Conservation (phyloP, 2,888 invertebrate genomes). For the Ectemnius cavifrons region DNA sequence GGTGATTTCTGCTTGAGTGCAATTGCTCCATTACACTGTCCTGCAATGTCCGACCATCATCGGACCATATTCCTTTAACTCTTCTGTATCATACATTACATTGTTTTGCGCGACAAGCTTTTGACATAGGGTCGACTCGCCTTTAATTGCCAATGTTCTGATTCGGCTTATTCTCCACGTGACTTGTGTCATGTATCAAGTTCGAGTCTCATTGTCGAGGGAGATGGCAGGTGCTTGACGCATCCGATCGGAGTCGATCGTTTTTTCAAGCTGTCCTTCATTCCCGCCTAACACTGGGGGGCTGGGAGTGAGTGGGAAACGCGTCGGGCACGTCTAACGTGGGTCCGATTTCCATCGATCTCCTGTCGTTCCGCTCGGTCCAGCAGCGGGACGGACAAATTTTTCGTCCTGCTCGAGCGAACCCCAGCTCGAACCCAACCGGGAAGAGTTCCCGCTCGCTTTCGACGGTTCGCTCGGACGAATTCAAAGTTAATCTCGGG, state of each 20-base stretch:
- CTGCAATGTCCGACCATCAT: too few species aligned
- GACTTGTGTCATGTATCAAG: constrained; percentile 10
- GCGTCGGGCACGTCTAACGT: constrained; percentile 37
- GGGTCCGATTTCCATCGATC: constrained; percentile 62
- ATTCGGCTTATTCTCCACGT: background rate
- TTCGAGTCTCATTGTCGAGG: constrained; percentile 37
- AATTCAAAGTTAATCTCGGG: constrained; percentile 70
- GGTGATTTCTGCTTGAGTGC: too few species aligned
- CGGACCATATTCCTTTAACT: too few species aligned
- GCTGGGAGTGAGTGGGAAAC: constrained; percentile 15
- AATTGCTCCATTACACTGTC: too few species aligned
- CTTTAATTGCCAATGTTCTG: background rate
- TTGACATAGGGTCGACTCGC: too few species aligned
- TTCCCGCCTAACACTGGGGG: constrained; percentile 5
- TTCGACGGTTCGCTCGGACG: constrained; percentile 43
- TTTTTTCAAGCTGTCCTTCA: constrained; percentile 26
- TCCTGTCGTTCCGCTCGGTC: constrained; percentile 62
- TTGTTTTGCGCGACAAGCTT: too few species aligned
- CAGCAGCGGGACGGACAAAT: constrained; percentile 61
- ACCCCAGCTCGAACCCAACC: constrained; percentile 20
- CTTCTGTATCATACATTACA: too few species aligned
- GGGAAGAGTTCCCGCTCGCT: constrained; percentile 27
- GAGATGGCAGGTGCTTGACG: constrained; percentile 42
- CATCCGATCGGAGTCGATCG: constrained; percentile 39
- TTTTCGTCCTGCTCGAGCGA: constrained; percentile 54